Base-by-base conservation (phyloP, 1,140 invertebrate genomes). In the Drosophila ercepeae region DNA sequence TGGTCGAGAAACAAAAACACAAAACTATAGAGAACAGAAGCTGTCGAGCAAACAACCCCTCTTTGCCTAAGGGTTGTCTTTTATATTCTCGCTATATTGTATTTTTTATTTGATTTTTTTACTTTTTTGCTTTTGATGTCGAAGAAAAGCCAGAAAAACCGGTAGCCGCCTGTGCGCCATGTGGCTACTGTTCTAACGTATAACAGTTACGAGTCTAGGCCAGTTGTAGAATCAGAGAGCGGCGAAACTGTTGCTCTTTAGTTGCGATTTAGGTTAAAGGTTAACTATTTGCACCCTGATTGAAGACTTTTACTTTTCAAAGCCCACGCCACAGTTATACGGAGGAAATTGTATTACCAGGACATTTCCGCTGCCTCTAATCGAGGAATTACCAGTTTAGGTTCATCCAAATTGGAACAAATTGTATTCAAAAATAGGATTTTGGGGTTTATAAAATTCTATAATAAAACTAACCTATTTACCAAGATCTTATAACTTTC, bases 231-330 rank as follows among this genome's bases (percentile, higher is more conserved):
- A 67, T 54, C 51, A 55, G 70, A 78, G 65, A 83, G 69, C 81
- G 57, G 48, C 42, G 75, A 54, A 79, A 77, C 82, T 86, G 81
- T 84, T 84, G 79, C 81, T 74, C 57, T 73, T 71, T 60, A 39
- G 34, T 68, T 63, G 52, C 74, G 70, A 88, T 88, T 89, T 88
- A 75, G 82, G 82, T 88, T 88, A 88, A 88, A 82, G 82, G 78
- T 89, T 78, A 88, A 71, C 58, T 58, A 19, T 42, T 23, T 59
- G 27, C 72, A 57, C 68, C 76, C 74, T 55, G 32, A 55, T 0
- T 8, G 8, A 82, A 82, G 61, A 86, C 83, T 88, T 88, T 88
- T 88, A 88, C 82, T 88, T 88, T 88, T 71, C 14, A 50, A 39
- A 39, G 16, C 19, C 25, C 42, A 48, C 53, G 32, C 59, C 8